Evolutionary conservation across 1,140 invertebrate species (phyloP).

Genomic region (Arctopsyche grandis): DNA sequence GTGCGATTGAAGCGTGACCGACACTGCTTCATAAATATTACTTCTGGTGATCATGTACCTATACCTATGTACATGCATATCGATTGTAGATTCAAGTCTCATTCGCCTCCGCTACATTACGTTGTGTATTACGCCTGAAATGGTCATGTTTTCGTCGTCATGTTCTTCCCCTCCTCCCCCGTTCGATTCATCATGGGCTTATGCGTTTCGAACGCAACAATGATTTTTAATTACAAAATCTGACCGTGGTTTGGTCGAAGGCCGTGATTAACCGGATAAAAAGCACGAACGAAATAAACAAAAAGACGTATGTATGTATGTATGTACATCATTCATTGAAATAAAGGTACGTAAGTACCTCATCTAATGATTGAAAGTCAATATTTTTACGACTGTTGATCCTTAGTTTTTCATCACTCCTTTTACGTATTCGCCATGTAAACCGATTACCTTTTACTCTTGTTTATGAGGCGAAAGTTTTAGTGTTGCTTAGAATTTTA

Average conservation of each 20-base stretch:
- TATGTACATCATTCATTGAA: no score
- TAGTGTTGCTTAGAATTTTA: no score
- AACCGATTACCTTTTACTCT: no score
- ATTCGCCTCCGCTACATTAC: slow-evolving; percentile 12
- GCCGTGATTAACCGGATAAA: not conserved
- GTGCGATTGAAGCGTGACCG: slow-evolving; percentile 14
- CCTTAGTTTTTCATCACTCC: no score
- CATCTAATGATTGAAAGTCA: no score
- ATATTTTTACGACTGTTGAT: no score
- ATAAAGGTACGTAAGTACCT: no score
- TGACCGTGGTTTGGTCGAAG: slow-evolving; percentile 25
- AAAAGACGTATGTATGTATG: no score
- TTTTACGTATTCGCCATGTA: no score
- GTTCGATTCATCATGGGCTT: not conserved
- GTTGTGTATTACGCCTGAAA: slow-evolving; percentile 18
- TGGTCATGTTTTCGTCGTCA: slow-evolving; percentile 8
- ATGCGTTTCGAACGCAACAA: slow-evolving; percentile 18
- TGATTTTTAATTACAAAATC: slow-evolving; percentile 36
- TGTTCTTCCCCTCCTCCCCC: not conserved
- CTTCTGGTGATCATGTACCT: not conserved
- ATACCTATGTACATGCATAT: not conserved
- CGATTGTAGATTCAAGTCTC: slow-evolving; percentile 28
- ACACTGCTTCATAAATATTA: slow-evolving; percentile 1
- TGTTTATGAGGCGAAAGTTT: no score
- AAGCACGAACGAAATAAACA: not conserved